phyloP scores from a whole-genome alignment of 2,113 vertebrate species.

The Crotalus viridis region DNA sequence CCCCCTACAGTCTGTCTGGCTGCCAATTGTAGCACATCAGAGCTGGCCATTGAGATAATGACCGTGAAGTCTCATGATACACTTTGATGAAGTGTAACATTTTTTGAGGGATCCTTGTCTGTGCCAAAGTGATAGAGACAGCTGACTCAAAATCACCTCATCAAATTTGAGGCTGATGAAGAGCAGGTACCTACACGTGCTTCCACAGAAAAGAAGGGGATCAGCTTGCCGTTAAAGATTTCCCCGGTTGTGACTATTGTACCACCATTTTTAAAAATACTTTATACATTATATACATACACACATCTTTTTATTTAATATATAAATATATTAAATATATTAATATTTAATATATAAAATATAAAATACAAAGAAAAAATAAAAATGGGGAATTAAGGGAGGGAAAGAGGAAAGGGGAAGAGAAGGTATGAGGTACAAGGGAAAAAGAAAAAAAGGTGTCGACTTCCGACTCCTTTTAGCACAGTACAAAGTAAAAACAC shows the following conservation, averaged over 20 bases:
- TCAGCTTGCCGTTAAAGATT: constrained; percentile 63
- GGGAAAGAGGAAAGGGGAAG: too few species aligned
- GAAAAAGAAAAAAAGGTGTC: too few species aligned
- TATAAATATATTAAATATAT: too few species aligned
- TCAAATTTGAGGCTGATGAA: constrained; percentile 79
- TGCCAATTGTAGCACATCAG: constrained; percentile 85
- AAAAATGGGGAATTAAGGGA: too few species aligned
- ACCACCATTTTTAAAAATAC: not conserved
- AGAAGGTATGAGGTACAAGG: too few species aligned
- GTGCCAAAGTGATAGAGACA: constrained; percentile 81
- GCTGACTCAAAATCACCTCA: constrained; percentile 80
- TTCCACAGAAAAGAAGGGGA: constrained; percentile 68
- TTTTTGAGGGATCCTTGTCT: constrained; percentile 82
- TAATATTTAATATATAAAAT: too few species aligned
- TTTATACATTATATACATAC: too few species aligned
- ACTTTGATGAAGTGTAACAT: constrained; percentile 87
- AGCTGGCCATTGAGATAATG: constrained; percentile 83
- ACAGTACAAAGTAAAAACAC: too few species aligned
- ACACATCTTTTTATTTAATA: too few species aligned
- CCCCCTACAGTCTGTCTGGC: constrained; percentile 77
- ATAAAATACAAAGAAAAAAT: too few species aligned
- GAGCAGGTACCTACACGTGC: constrained; percentile 71
- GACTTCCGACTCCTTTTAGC: too few species aligned
- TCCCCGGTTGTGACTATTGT: constrained; percentile 47
- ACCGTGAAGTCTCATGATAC: constrained; percentile 82